Conservation (phyloP, 2,113 vertebrate genomes). For the Cathartes aura region DNA sequence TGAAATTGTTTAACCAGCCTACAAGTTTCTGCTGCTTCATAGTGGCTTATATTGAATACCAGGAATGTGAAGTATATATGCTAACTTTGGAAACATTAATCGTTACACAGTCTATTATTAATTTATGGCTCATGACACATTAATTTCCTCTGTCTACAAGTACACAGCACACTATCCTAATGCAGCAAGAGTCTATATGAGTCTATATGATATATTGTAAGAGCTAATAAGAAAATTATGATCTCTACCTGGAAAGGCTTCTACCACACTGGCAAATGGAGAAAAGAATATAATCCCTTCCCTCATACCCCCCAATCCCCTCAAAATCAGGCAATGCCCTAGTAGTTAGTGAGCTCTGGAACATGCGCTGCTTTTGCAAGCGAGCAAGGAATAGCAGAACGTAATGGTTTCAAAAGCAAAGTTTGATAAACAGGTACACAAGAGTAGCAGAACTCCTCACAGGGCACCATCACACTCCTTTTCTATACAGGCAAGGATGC, state of each 20-base stretch:
- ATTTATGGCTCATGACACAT: background rate
- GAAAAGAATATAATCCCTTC: background rate
- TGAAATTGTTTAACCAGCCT: background rate
- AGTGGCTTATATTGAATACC: background rate
- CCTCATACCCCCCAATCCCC: background rate
- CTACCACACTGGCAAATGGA: background rate
- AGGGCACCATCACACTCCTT: background rate
- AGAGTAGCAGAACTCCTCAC: background rate
- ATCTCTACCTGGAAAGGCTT: background rate
- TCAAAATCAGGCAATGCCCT: background rate
- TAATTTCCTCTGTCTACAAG: background rate
- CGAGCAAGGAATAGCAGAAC: background rate
- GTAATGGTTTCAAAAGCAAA: background rate
- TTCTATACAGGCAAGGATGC: background rate
- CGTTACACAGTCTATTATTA: background rate
- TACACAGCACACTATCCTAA: background rate
- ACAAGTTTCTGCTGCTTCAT: background rate
- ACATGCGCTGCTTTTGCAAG: background rate
- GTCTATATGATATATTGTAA: background rate
- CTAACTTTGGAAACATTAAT: background rate
- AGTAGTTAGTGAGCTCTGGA: background rate
- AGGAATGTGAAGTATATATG: fast-evolving
- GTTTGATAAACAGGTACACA: background rate
- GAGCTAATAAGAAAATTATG: background rate
- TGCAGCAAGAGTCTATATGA: background rate